Evolutionary conservation across 2,888 invertebrate genomes (phyloP), one percentile per base, ranked within the genome.

Genomic region (Sisyra terminalis): DNA sequence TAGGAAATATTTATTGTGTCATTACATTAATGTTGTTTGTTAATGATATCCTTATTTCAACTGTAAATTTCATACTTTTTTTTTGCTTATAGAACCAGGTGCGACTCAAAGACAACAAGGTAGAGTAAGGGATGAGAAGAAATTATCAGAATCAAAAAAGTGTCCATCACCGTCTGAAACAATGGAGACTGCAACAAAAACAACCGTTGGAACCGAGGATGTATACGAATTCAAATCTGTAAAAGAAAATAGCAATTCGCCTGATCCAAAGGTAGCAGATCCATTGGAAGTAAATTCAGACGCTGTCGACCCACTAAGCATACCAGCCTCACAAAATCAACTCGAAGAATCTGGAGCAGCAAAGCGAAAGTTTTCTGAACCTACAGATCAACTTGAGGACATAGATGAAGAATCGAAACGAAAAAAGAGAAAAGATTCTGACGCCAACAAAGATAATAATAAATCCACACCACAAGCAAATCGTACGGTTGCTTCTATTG

Each of bases 361-460:
- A 48, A 51, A 51, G 15, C 45, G 50, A 43, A 40, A 44, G 29
- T 47, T 51, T 42, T 15, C 47, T n/a, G 50, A 51, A 4, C 58
- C 61, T 54, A 59, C 67, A 15, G 65, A 65, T 47, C 57, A 65
- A 53, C 73, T 69, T 31, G 78, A 77, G 29, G 59, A 55, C 44
- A 77, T 77, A 14, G 64, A 64, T 18, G 79, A 81, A 11, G 78
- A 78, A 42, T 69, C 67, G 31, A 77, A 78, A 49, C 70, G 77
- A 43, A 85, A 85, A 57, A 83, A 82, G 53, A 69, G 78, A n/a
- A 85, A 83, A 56, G 85, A 84, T 41, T 69, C 71, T 45, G 71
- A 75, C 47, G 66, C 65, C 43, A 60, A 67, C 48, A 75, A 78
- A 63, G 67, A 72, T 46, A 60, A 63, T 46, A 60, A 63, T 63